A percentile compares a stretch with the other conserved stretches of the same genome.
These are phyloP conservation scores for Boulengeromyrus knoepffleri DNA, from an alignment of 2,113 vertebrate genomes.

Conservation along the genomic window DNA sequence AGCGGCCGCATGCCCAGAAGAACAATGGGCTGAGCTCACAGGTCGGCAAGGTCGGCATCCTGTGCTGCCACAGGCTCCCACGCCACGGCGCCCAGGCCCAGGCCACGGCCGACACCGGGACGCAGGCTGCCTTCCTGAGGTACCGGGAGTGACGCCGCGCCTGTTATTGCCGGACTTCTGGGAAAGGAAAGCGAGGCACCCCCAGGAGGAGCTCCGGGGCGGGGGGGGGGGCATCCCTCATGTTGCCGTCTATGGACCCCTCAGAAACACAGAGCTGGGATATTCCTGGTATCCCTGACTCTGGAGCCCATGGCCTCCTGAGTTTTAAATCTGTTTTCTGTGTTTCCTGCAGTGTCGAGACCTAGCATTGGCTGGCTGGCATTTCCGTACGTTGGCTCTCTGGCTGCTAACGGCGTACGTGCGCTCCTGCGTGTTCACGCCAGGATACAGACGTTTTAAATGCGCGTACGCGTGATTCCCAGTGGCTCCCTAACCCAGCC, in stretches of 20 bases:
- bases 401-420: neutral
- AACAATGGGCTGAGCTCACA: slow-evolving; percentile 9
- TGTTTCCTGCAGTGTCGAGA: neutral
- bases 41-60: slow-evolving; percentile 7
- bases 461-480: neutral
- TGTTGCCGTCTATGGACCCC: neutral
- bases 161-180: neutral
- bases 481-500: neutral
- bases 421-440: neutral
- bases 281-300: neutral
- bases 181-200: neutral
- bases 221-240: neutral
- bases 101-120: neutral
- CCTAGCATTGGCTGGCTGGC: neutral
- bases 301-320: neutral
- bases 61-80: neutral
- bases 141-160: neutral
- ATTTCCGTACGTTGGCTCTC: neutral
- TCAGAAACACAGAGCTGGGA: neutral
- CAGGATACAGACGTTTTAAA: neutral
- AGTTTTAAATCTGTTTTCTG: neutral
- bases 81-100: neutral
- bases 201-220: neutral
- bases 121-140: neutral
- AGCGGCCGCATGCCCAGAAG: neutral